These are phyloP conservation scores for Lamproptera curius DNA, from an alignment of 2,888 invertebrate genomes.

Conservation along the genomic window DNA sequence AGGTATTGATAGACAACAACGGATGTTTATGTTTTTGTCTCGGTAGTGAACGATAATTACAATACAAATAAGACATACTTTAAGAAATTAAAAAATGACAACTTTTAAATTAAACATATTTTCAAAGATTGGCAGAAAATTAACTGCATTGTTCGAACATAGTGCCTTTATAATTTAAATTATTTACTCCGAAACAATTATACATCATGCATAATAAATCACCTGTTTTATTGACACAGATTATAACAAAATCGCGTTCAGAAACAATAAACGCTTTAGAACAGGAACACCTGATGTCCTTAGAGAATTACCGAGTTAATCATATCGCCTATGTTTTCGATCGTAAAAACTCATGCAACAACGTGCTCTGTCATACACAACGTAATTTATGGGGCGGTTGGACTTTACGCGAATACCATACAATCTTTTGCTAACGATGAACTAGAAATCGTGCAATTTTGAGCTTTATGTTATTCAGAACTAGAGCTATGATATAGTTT, in stretches of 20 bases:
- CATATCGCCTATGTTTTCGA: slow-evolving; percentile 33
- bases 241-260: no score
- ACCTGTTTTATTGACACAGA: no score
- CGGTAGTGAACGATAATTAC: no score
- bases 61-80: no score
- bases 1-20: no score
- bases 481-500: slow-evolving; percentile 23
- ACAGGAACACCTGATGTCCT: slow-evolving; percentile 35
- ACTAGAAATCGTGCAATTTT: slow-evolving; percentile 24
- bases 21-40: no score
- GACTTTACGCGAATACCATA: slow-evolving; percentile 39
- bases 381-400: slow-evolving; percentile 64
- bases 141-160: no score
- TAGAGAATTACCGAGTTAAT: slow-evolving; percentile 34
- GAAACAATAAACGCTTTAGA: slow-evolving; percentile 2
- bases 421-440: slow-evolving; percentile 8
- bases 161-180: no score
- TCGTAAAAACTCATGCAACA: slow-evolving; percentile 53
- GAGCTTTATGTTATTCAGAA: slow-evolving; percentile 25
- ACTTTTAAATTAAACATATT: no score
- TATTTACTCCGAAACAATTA: not conserved
- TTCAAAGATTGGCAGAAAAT: no score
- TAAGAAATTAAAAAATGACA: no score
- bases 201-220: no score
- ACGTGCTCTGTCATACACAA: slow-evolving; percentile 67